These are phyloP conservation scores for Drosophila cognata DNA, from an alignment of 2,888 invertebrate species.

Conservation along the genomic window DNA sequence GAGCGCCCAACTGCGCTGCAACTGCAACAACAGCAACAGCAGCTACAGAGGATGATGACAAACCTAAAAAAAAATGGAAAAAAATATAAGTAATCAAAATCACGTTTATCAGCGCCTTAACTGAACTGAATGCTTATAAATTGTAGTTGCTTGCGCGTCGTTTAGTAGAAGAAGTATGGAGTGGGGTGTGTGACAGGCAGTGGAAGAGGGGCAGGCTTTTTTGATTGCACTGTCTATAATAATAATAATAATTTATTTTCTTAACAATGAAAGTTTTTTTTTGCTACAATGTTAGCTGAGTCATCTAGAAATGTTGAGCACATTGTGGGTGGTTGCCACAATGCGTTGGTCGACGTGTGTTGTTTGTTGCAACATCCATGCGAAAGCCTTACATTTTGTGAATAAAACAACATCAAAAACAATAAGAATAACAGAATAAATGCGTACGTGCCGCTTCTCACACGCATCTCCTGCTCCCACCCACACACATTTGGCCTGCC, in stretches of 20 bases:
- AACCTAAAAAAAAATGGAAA: slow-evolving; percentile 31
- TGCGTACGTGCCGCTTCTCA: slow-evolving; percentile 55
- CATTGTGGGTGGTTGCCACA: slow-evolving; percentile 52
- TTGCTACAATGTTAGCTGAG: slow-evolving; percentile 8
- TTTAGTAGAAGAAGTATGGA: background rate
- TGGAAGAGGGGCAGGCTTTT: background rate
- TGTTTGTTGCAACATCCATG: slow-evolving; percentile 7
- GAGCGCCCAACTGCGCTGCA: slow-evolving; percentile 6
- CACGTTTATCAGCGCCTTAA: slow-evolving; percentile 45
- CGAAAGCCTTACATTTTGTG: slow-evolving; percentile 4
- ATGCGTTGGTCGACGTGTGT: slow-evolving; percentile 40
- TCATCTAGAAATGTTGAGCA: slow-evolving; percentile 1
- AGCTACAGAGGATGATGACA: slow-evolving; percentile 39
- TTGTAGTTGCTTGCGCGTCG: slow-evolving; percentile 4
- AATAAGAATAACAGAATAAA: background rate
- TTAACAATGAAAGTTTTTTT: slow-evolving; percentile 44
- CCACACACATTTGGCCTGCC: background rate
- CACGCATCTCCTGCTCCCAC: slow-evolving; percentile 14
- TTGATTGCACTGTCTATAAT: slow-evolving; percentile 33
- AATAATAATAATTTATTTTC: slow-evolving; percentile 29
- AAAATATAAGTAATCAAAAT: slow-evolving; percentile 28
- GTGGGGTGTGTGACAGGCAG: background rate
- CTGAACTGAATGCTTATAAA: slow-evolving; percentile 45
- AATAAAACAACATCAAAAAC: background rate
- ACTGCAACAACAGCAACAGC: slow-evolving; percentile 30